These are phyloP conservation scores for Phalacrocorax pelagicus DNA, from an alignment of 2,113 vertebrate genomes.

Conservation along the genomic window DNA sequence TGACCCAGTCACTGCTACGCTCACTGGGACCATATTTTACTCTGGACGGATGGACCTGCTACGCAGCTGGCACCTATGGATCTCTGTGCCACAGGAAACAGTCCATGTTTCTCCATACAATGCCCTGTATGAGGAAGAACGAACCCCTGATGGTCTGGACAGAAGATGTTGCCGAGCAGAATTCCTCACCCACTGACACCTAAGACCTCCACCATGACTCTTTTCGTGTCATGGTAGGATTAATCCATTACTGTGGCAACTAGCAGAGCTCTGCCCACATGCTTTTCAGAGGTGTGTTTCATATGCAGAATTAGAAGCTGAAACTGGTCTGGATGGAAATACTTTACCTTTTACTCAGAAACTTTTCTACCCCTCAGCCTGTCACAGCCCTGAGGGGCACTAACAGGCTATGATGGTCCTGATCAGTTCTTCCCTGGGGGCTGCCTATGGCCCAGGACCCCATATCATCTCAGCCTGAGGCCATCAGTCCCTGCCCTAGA, in stretches of 20 bases:
- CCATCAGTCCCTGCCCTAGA: neutral
- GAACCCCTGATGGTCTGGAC: neutral
- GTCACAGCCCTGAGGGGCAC: neutral
- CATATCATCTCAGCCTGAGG: neutral
- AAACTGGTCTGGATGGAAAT: neutral
- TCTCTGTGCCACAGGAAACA: neutral
- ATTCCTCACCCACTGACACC: neutral
- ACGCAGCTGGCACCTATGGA: neutral
- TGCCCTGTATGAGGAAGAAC: neutral
- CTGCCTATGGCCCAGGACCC: neutral
- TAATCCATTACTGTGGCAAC: neutral
- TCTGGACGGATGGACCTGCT: neutral
- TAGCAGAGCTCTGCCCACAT: neutral
- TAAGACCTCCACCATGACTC: neutral
- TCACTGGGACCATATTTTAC: neutral
- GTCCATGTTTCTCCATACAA: accelerated
- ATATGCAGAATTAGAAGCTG: neutral
- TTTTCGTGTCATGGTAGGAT: neutral
- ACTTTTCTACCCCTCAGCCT: neutral
- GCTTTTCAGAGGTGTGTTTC: neutral
- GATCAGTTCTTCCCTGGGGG: neutral
- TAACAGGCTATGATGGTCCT: neutral
- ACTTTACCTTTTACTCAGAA: neutral
- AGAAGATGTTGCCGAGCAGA: neutral
- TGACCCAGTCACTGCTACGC: neutral